Evolutionary conservation across 2,888 invertebrate genomes (phyloP).

Genomic region (Rugalucina vietnamica): DNA sequence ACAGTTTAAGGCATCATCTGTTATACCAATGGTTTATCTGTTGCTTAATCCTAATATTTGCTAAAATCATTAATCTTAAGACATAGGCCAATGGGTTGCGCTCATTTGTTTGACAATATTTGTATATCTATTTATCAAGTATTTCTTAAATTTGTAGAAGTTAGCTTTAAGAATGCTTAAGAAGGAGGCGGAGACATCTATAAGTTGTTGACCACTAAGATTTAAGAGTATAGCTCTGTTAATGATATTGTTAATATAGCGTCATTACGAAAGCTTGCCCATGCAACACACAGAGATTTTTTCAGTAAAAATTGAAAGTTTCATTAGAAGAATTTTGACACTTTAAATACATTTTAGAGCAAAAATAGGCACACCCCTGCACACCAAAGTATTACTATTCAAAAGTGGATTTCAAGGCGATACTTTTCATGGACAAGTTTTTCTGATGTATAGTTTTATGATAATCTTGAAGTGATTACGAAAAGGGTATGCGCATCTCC

Average conservation of each 20-base stretch:
- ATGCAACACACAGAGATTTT: neutral
- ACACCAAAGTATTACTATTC: neutral
- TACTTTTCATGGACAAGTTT: too few relatives aligned
- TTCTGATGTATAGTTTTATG: too few relatives aligned
- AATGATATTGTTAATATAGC: neutral
- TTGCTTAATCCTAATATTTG: constrained; percentile 42
- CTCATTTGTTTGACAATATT: constrained; percentile 24
- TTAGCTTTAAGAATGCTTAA: neutral
- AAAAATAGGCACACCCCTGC: neutral
- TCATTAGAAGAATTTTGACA: neutral
- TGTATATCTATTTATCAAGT: constrained; percentile 44
- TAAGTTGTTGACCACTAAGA: neutral
- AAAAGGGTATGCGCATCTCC: too few relatives aligned
- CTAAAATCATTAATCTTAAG: neutral
- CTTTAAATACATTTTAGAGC: neutral
- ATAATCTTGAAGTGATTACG: too few relatives aligned
- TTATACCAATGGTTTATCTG: constrained; percentile 17
- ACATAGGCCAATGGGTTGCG: neutral
- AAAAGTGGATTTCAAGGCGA: too few relatives aligned
- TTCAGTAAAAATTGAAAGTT: neutral
- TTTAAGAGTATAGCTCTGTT: neutral
- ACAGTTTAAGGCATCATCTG: neutral
- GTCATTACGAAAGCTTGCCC: too few relatives aligned
- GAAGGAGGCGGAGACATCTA: neutral
- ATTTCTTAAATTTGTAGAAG: constrained; percentile 1